Conservation (phyloP, 37 sponge, comb jelly and placozoan genomes). For the Geodia barretti region DNA sequence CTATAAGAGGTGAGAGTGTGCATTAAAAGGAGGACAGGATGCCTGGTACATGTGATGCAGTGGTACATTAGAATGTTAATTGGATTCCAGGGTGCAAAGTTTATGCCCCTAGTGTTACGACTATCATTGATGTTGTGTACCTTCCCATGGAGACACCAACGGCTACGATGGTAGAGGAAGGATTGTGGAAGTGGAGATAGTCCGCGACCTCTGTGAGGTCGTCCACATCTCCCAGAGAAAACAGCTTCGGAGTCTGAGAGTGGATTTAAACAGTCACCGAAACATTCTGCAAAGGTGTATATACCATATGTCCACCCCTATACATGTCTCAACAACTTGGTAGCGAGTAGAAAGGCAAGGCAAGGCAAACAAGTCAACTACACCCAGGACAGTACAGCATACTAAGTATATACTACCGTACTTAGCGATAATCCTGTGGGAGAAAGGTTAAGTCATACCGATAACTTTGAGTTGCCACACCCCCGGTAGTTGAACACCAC, state of each 20-base stretch:
- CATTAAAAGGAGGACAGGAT: neutral
- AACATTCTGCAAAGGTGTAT: too few relatives aligned
- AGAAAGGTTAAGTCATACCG: too few relatives aligned
- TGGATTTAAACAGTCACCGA: neutral
- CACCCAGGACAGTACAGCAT: neutral
- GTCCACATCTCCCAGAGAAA: slow-evolving; percentile 36
- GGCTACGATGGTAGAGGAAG: slow-evolving; percentile 32
- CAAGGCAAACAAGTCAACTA: neutral
- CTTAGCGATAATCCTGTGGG: too few relatives aligned
- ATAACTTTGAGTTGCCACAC: slow-evolving; percentile 55
- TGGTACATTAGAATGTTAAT: neutral
- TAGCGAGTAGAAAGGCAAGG: too few relatives aligned
- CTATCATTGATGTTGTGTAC: slow-evolving; percentile 21
- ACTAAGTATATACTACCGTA: too few relatives aligned
- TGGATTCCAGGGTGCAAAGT: neutral
- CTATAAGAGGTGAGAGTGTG: too few relatives aligned
- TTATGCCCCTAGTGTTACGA: neutral
- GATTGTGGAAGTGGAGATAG: slow-evolving; percentile 16
- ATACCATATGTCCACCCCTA: too few relatives aligned
- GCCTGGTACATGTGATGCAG: neutral
- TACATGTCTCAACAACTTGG: too few relatives aligned
- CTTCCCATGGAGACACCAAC: slow-evolving; percentile 66
- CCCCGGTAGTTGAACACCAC: slow-evolving; percentile 80
- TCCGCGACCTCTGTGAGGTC: slow-evolving; percentile 47
- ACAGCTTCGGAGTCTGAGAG: slow-evolving; percentile 52